These are phyloP conservation scores for Paraplagusia blochii DNA, from an alignment of 2,113 vertebrate species.

Conservation along the genomic window DNA sequence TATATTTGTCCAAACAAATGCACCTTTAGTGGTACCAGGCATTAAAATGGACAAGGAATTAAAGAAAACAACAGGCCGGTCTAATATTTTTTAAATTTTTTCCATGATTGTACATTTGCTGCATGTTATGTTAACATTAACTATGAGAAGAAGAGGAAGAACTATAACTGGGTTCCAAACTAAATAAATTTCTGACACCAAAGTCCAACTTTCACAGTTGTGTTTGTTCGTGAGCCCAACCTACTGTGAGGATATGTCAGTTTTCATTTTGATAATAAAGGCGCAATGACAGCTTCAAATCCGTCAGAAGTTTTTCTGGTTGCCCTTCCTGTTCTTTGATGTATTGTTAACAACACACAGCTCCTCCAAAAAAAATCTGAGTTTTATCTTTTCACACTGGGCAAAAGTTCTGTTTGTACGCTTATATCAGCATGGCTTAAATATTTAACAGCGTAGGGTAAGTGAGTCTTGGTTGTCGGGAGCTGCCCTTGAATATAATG, in stretches of 20 bases:
- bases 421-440: constrained; percentile 29
- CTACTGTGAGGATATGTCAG: constrained; percentile 28
- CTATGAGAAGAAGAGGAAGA: no score
- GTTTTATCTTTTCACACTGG: constrained; percentile 35
- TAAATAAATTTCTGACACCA: constrained; percentile 8
- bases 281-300: constrained; percentile 22
- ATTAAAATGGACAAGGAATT: no score
- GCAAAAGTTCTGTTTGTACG: constrained; percentile 40
- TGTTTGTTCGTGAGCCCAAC: background rate
- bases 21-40: no score
- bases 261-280: constrained; percentile 21
- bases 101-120: no score
- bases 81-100: no score
- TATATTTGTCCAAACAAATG: no score
- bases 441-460: constrained; percentile 52
- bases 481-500: constrained; percentile 11
- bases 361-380: constrained; percentile 28
- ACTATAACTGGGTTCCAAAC: no score
- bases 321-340: constrained; percentile 38
- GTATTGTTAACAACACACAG: constrained; percentile 46
- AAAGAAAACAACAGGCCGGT: no score
- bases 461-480: constrained; percentile 41
- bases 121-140: no score
- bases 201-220: constrained; percentile 12
- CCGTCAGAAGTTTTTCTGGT: constrained; percentile 32